Evolutionary conservation across 2,797 vertebrate species (phyloP).

Genomic region (Melanogrammus aeglefinus): DNA sequence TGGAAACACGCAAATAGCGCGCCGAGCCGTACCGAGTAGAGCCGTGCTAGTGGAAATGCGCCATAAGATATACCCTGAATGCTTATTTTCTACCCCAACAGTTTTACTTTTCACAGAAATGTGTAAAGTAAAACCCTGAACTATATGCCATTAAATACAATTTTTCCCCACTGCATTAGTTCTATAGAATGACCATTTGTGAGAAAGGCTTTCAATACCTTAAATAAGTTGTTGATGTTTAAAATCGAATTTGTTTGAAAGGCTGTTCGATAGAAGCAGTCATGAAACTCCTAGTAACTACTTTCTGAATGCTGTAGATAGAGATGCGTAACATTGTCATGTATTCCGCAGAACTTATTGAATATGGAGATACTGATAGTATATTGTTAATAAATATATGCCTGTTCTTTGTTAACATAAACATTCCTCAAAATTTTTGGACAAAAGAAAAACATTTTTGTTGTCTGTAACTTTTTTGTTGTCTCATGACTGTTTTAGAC

Average conservation of each 20-base stretch:
- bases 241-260: constrained; percentile 49
- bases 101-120: neutral
- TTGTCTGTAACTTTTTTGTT: constrained; percentile 46
- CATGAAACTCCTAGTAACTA: constrained; percentile 41
- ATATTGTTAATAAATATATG: constrained; percentile 62
- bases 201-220: constrained; percentile 27
- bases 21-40: no score
- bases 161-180: neutral
- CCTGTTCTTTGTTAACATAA: constrained; percentile 58
- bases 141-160: neutral
- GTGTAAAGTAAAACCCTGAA: neutral
- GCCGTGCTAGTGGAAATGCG: no score
- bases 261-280: constrained; percentile 42
- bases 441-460: constrained; percentile 37
- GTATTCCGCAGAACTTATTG: constrained; percentile 59
- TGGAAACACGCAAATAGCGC: no score
- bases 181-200: neutral
- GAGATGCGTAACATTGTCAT: constrained; percentile 59
- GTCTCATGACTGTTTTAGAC: constrained; percentile 48
- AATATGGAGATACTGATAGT: constrained; percentile 51
- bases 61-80: constrained; percentile 18
- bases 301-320: constrained; percentile 47
- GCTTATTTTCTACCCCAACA: neutral
- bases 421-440: constrained; percentile 47
- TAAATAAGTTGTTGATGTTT: constrained; percentile 49